Evolutionary conservation across 2,113 vertebrate genomes (phyloP).

Genomic region (Chlorocebus sabaeus): DNA sequence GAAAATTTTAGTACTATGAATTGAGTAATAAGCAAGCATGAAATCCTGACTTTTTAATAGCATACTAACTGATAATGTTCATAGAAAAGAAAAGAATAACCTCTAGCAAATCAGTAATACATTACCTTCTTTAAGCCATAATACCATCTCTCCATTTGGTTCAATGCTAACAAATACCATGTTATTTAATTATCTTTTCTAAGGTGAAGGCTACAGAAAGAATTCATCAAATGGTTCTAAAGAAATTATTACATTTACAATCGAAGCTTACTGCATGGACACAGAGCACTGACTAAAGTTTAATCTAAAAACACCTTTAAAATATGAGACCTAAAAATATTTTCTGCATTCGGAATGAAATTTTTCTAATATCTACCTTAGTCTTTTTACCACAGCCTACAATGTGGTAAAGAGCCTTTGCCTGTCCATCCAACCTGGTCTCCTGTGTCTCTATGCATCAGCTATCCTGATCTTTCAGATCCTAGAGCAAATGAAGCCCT

Average conservation of each 20-base stretch:
- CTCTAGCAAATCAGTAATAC: not conserved
- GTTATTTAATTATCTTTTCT: slow-evolving; percentile 31
- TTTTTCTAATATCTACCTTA: slow-evolving; percentile 61
- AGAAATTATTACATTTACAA: not conserved
- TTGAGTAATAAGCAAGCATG: not conserved
- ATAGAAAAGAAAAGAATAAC: not conserved
- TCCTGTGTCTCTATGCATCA: not conserved
- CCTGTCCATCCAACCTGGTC: not conserved
- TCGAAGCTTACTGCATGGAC: not conserved
- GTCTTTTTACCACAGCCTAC: not conserved
- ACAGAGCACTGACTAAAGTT: not conserved
- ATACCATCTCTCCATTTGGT: not conserved
- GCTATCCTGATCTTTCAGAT: not conserved
- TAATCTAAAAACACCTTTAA: not conserved
- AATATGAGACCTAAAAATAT: not conserved
- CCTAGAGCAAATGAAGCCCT: not conserved
- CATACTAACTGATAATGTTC: not conserved
- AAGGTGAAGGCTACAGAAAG: slow-evolving; percentile 32
- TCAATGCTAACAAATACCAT: not conserved
- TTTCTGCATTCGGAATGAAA: slow-evolving; percentile 45
- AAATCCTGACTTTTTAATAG: not conserved
- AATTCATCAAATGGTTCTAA: not conserved
- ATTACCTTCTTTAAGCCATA: not conserved
- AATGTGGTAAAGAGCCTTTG: not conserved
- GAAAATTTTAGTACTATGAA: not conserved